Percentiles rank a stretch among this genome's conserved stretches.
Evolutionary conservation across 2,113 vertebrate genomes (phyloP).

Genomic region (Pterocles gutturalis): DNA sequence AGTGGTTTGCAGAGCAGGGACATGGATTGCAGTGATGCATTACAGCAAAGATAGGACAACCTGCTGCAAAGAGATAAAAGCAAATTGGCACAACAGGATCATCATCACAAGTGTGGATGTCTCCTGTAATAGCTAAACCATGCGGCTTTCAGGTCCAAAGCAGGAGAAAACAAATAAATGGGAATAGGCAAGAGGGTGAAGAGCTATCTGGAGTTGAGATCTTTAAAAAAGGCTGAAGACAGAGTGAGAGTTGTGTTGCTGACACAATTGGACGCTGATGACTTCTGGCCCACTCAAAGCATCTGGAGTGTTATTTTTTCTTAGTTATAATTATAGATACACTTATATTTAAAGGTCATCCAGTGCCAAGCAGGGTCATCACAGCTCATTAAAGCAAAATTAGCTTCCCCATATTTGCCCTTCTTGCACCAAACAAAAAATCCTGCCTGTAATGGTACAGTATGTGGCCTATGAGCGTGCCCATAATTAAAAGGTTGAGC

Average conservation of each 20-base stretch:
- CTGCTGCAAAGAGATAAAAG: not conserved
- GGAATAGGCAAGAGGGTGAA: not conserved
- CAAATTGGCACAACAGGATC: rapidly evolving
- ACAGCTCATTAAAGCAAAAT: constrained; percentile 67
- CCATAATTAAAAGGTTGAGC: constrained; percentile 87
- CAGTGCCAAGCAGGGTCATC: not conserved
- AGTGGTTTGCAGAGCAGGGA: not conserved
- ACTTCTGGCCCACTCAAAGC: not conserved
- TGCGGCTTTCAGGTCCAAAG: not conserved
- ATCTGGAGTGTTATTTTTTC: not conserved
- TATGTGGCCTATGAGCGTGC: constrained; percentile 69
- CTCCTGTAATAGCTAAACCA: not conserved
- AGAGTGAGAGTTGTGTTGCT: not conserved
- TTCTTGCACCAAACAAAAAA: constrained; percentile 32
- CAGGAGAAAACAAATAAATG: not conserved
- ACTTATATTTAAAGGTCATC: constrained; percentile 49
- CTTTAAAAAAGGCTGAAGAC: not conserved
- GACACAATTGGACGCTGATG: not conserved
- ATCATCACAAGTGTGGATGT: not conserved
- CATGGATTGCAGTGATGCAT: rapidly evolving
- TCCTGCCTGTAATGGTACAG: constrained; percentile 24
- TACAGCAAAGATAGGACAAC: not conserved
- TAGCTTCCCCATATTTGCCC: constrained; percentile 7
- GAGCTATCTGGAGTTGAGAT: not conserved
- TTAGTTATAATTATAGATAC: constrained; percentile 59